Evolutionary conservation across 2,113 vertebrate genomes (phyloP), one percentile per base, ranked within the genome.

Genomic region (Festucalex cinctus): DNA sequence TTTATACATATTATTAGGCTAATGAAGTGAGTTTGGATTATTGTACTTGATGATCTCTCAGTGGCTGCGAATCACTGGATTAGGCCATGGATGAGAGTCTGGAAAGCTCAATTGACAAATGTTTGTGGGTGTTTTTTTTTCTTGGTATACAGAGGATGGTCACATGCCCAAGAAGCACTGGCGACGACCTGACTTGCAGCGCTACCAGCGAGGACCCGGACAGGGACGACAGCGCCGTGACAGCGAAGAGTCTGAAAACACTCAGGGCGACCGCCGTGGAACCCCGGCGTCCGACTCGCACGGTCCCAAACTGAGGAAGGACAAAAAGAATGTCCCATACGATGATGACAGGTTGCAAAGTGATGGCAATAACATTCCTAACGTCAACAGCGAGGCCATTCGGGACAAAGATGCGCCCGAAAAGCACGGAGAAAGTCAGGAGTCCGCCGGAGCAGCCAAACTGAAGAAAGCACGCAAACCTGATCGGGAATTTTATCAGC

Each of bases 401-500:
- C 65, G 62, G 63, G 80, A 74, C 46, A 79, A 82, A 35, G 41
- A 24, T 19, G 28, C 54, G 37, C 46, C 19, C 24, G 74, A 81
- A 62, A 74, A 74, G 24, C 73, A 75, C 51, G 39, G 28, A 41
- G 78, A 77, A 60, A 43, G 76, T 17, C 71, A 66, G 59, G 86
- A 85, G 48, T 63, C 76, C 20, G 59, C 43, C 20, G 79, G 63
- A 59, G 74, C 89, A 73, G 73, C 89, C 19, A 94, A 92, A 68
- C 85, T 83, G 6, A 93, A 89, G 73, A 96, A 90, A 86, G 77
- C 85, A 26, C 96, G 92, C 66, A 99, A 98, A 79, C 97, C 97
- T 0, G 96, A 98, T 84, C 87, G 94, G 69, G 94, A 94, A 85
- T 95, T 99, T 76, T 99, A 99, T 86, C 96, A 96, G 80, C 95